Base-by-base conservation (phyloP, 2,888 invertebrate genomes). In the Rugalucina vietnamica region DNA sequence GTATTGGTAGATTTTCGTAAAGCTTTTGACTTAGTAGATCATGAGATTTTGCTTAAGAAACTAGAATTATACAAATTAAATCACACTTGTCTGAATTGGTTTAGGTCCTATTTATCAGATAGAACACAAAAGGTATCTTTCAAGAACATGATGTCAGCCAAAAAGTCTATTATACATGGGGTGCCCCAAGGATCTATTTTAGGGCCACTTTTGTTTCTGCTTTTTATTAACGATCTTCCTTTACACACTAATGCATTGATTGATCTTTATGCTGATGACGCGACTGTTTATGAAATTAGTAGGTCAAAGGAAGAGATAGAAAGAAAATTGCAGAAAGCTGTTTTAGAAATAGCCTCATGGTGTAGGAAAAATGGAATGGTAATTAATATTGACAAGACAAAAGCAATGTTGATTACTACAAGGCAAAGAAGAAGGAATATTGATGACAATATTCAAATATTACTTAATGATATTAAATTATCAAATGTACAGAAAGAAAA, bases 181-280 rank as follows among this genome's bases (percentile, higher is more conserved):
- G 79, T 79, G 21, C 79, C 73, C 24, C 79, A 79, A 32, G 72
- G 79, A 3, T 69, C 72, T 34, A 69, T 79, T 32, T 65, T 79
- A 18, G 72, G 77, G n/a, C 76, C 65, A 14, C 43, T 8, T 79
- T 39, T 60, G 49, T 43, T 14, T 50, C 32, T 49, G n/a, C 50
- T 49, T 49, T 49, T 49, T 49, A 49, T 49, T 18, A 49, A 49
- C 18, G 50, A 49, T 49, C 14, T 49, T 18, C 50, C 50, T 49
- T n/a, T 49, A 49, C 18, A 49, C 50, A 49, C 50, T 14, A n/a
- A 49, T n/a, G n/a, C 50, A 14, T 18, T 18, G n/a, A 49, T n/a
- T 49, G 50, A 49, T 49, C 18, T 49, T 14, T 49, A 49, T 49
- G 50, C 54, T 75, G 32, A n/a, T n/a, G n/a, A n/a, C n/a, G n/a